These are phyloP conservation scores for Gallinago paraguaiae DNA, from an alignment of 2,113 vertebrate species.

Conservation along the genomic window DNA sequence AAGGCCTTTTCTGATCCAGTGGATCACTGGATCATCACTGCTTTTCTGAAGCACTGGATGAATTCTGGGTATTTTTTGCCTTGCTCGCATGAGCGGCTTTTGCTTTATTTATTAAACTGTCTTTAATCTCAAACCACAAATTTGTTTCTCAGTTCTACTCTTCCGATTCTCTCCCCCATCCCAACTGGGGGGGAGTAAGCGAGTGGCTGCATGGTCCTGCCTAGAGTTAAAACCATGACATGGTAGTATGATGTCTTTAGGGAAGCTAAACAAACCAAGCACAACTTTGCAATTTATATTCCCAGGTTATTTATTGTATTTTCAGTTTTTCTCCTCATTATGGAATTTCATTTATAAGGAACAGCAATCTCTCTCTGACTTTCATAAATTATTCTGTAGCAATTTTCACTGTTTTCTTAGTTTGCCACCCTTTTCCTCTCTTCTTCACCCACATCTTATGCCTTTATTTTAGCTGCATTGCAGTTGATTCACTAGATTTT, in stretches of 20 bases:
- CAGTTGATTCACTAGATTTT: background rate
- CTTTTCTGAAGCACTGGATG: background rate
- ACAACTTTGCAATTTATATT: background rate
- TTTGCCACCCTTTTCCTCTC: background rate
- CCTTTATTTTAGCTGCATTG: background rate
- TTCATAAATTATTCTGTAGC: background rate
- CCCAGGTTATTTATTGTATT: background rate
- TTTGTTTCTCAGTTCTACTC: background rate
- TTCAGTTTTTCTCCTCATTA: background rate
- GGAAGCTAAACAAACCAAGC: background rate
- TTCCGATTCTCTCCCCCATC: background rate
- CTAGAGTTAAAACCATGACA: background rate
- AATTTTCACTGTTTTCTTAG: background rate
- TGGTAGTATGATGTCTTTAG: background rate
- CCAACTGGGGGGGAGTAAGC: background rate
- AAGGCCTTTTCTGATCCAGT: background rate
- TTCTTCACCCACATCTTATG: background rate
- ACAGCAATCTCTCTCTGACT: background rate
- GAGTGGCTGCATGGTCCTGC: background rate
- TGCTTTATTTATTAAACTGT: background rate
- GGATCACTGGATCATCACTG: too few species aligned
- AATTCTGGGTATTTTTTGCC: background rate
- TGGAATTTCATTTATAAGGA: background rate
- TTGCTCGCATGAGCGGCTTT: background rate
- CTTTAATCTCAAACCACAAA: background rate